Evolutionary conservation across 2,797 vertebrate species (phyloP).

Genomic region (Halcyon chelicuti): DNA sequence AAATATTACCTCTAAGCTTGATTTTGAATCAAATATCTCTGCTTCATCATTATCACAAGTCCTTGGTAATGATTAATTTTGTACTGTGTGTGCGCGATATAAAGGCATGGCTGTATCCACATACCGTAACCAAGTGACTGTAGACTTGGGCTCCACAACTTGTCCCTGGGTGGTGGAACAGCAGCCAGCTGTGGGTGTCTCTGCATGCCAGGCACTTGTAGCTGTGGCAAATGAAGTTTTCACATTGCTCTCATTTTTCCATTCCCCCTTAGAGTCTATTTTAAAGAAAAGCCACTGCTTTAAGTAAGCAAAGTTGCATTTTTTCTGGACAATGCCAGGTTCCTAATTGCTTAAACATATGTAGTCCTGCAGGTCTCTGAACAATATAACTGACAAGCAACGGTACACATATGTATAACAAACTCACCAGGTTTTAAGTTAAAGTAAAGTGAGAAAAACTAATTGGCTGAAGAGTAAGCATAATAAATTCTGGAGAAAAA

Average conservation of each 20-base stretch:
- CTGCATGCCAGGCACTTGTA: not conserved
- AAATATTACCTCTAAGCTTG: not conserved
- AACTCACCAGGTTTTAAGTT: constrained; percentile 72
- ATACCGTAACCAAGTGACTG: fast-evolving
- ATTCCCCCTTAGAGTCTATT: not conserved
- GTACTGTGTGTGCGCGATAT: fast-evolving
- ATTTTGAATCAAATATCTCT: not conserved
- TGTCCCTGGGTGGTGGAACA: too few relatives aligned
- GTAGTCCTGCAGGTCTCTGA: not conserved
- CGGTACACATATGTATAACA: constrained; percentile 47
- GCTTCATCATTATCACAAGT: not conserved
- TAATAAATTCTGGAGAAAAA: constrained; percentile 72
- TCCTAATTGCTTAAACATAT: constrained; percentile 67
- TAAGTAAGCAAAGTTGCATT: not conserved
- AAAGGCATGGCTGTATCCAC: not conserved
- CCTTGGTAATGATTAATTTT: not conserved
- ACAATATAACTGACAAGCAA: constrained; percentile 59
- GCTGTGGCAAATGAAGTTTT: not conserved
- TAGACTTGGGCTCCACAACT: not conserved
- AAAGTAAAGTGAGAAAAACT: constrained; percentile 73
- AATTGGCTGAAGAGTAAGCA: constrained; percentile 69
- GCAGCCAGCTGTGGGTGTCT: not conserved
- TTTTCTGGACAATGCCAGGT: constrained; percentile 14
- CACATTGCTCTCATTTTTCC: not conserved
- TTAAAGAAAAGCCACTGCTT: not conserved